These are phyloP conservation scores for Rhopalosiphum padi DNA, from an alignment of 1,140 invertebrate genomes.

Conservation along the genomic window DNA sequence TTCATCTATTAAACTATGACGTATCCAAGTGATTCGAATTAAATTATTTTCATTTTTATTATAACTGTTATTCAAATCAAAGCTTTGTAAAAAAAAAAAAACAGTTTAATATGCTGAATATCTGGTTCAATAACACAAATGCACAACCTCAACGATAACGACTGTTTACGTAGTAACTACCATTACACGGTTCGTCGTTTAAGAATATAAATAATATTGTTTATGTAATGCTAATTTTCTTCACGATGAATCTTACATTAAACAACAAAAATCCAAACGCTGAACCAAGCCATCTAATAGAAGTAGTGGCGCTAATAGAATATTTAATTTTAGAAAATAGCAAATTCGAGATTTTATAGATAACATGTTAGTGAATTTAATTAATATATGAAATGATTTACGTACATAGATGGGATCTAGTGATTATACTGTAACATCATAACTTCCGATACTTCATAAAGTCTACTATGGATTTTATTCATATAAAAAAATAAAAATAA, in stretches of 20 bases:
- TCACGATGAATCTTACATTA: neutral
- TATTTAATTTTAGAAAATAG: neutral
- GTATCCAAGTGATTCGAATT: neutral
- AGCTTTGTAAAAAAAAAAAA: neutral
- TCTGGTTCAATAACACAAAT: neutral
- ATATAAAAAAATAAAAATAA: neutral
- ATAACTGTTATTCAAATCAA: neutral
- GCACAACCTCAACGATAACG: neutral
- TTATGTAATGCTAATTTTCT: neutral
- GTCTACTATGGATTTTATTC: neutral
- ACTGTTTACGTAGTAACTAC: neutral
- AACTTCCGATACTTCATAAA: neutral
- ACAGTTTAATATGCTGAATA: neutral
- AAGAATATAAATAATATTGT: conserved; percentile 12
- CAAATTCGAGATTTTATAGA: neutral
- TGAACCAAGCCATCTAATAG: neutral
- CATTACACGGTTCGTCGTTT: neutral
- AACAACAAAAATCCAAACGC: neutral
- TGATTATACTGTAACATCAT: neutral
- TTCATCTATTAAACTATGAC: neutral
- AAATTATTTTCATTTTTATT: neutral
- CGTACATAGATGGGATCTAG: neutral
- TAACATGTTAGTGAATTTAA: neutral
- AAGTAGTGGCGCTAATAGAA: neutral
- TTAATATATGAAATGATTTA: neutral